Conservation (phyloP, 1,140 invertebrate species). For the Orchesella cincta region DNA sequence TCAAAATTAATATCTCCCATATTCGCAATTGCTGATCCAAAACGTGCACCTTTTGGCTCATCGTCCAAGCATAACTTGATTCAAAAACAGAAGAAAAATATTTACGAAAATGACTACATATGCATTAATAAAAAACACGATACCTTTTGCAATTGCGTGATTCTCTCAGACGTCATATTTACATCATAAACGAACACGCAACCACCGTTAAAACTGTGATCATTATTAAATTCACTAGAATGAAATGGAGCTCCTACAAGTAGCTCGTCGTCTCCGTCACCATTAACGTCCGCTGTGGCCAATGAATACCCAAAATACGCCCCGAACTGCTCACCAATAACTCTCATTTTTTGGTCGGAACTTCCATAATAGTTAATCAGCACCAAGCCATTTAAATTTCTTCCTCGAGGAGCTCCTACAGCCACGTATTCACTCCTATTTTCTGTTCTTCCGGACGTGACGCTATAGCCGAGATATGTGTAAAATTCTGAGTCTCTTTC, state of each 20-base stretch:
- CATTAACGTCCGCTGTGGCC: slow-evolving; percentile 3
- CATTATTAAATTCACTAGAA: background rate
- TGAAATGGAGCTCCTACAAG: background rate
- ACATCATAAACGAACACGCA: background rate
- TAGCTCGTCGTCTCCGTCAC: background rate
- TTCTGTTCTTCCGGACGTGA: background rate
- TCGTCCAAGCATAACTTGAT: too few relatives aligned
- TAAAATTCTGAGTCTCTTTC: background rate
- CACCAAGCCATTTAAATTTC: background rate
- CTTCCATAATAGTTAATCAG: background rate
- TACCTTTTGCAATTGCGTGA: too few relatives aligned
- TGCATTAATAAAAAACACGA: too few relatives aligned
- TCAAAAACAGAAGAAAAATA: too few relatives aligned
- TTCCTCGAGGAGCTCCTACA: background rate
- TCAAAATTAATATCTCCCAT: background rate
- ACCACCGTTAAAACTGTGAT: background rate
- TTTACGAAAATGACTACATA: background rate
- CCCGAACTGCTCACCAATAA: background rate
- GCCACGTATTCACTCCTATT: background rate
- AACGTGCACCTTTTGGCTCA: background rate
- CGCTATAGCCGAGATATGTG: background rate
- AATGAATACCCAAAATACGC: background rate
- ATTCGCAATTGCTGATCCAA: background rate
- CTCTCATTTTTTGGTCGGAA: background rate
- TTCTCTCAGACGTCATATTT: background rate